These are phyloP conservation scores for Cepphus grylle DNA, from an alignment of 2,113 vertebrate species.

Conservation along the genomic window DNA sequence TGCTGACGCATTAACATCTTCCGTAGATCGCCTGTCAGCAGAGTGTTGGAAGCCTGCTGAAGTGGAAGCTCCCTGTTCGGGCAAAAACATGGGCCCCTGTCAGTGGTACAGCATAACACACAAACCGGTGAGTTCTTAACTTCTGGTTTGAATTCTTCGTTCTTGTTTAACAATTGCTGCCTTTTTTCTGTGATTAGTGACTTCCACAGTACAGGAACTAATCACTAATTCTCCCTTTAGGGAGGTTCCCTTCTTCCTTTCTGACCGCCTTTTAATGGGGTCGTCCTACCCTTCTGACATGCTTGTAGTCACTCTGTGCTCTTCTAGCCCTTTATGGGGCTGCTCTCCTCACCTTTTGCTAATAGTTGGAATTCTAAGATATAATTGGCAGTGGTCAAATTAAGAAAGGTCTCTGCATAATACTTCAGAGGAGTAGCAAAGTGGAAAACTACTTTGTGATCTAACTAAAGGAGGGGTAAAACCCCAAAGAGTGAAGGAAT, in stretches of 20 bases:
- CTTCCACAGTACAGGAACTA: not conserved
- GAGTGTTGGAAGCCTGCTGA: constrained; percentile 64
- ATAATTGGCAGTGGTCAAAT: not conserved
- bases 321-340: not conserved
- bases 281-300: not conserved
- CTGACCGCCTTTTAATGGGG: not conserved
- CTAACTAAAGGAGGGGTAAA: not conserved
- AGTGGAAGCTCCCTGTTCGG: constrained; percentile 64
- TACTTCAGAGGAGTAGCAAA: not conserved
- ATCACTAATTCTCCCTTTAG: not conserved
- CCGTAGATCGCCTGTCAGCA: constrained; percentile 64
- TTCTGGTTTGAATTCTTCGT: not conserved
- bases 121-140: constrained; percentile 59
- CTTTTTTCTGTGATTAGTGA: not conserved
- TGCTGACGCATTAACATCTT: not conserved
- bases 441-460: not conserved
- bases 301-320: not conserved
- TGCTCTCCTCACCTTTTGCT: not conserved
- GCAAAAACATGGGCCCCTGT: not conserved
- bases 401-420: not conserved
- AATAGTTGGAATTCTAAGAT: not conserved
- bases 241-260: not conserved
- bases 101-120: constrained; percentile 67
- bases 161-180: not conserved
- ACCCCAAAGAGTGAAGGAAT: not conserved